Evolutionary conservation across 2,888 invertebrate species (phyloP).

Genomic region (Meta bourneti): DNA sequence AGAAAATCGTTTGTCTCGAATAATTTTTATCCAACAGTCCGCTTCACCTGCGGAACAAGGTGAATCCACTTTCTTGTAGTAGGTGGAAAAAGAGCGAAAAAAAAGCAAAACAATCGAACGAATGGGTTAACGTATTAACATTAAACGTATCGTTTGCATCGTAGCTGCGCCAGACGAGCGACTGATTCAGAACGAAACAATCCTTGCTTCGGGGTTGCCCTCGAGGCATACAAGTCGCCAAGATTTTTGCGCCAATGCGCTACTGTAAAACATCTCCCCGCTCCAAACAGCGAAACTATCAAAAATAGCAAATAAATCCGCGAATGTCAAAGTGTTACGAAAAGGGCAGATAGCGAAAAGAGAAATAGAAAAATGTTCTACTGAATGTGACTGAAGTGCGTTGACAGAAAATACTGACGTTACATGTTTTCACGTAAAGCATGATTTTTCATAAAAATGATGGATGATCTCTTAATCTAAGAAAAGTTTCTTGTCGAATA

Average conservation of each 20-base stretch:
- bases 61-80: neutral
- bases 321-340: too few relatives aligned
- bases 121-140: neutral
- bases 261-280: neutral
- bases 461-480: too few relatives aligned
- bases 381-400: too few relatives aligned
- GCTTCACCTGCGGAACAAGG: neutral
- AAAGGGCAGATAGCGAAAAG: too few relatives aligned
- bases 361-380: too few relatives aligned
- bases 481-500: too few relatives aligned
- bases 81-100: neutral
- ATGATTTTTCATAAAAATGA: too few relatives aligned
- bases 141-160: constrained; percentile 8
- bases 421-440: too few relatives aligned
- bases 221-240: constrained; percentile 30
- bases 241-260: constrained; percentile 14
- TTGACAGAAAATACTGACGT: too few relatives aligned
- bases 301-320: neutral
- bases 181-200: constrained; percentile 15
- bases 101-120: neutral
- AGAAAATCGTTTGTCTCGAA: too few relatives aligned
- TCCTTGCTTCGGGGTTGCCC: constrained; percentile 17
- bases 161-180: constrained; percentile 12
- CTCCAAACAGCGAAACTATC: neutral
- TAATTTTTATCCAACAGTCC: neutral